A percentile compares a stretch with the other conserved stretches of the same genome.
Evolutionary conservation across 1,140 invertebrate genomes (phyloP).

Genomic region (Drosophila takahashii): DNA sequence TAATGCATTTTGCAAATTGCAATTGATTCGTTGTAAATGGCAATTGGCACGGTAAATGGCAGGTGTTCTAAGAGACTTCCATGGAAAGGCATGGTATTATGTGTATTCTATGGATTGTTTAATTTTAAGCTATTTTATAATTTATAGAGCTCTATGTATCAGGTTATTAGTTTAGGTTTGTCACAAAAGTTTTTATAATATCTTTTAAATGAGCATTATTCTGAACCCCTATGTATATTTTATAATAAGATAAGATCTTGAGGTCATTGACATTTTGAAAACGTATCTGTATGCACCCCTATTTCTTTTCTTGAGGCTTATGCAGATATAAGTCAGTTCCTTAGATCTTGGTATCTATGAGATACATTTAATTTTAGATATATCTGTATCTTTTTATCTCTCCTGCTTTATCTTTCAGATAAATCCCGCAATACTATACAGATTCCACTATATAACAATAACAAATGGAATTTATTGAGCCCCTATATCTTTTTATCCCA

Average conservation of each 20-base stretch:
- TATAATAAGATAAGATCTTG: neutral
- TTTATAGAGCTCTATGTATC: too few relatives aligned
- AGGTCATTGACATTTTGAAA: neutral
- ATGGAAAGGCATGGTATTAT: too few relatives aligned
- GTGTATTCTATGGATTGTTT: too few relatives aligned
- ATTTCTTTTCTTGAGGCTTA: neutral
- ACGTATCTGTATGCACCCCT: too few relatives aligned
- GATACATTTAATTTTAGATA: neutral
- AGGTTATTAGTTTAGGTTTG: too few relatives aligned
- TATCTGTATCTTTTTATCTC: neutral
- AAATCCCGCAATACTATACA: neutral
- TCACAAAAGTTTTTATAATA: too few relatives aligned
- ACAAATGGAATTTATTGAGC: neutral
- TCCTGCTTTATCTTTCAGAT: neutral
- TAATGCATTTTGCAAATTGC: neutral
- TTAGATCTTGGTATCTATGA: neutral
- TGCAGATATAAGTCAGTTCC: neutral
- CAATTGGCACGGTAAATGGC: neutral
- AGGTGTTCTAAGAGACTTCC: neutral
- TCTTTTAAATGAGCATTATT: too few relatives aligned
- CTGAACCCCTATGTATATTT: too few relatives aligned
- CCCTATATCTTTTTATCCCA: constrained; percentile 6
- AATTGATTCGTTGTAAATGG: neutral
- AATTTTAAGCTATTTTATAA: too few relatives aligned
- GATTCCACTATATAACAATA: neutral